A percentile compares a stretch with the other conserved stretches of the same genome.
phyloP scores from a whole-genome alignment of 1,140 invertebrate genomes.

The Grapholita molesta region DNA sequence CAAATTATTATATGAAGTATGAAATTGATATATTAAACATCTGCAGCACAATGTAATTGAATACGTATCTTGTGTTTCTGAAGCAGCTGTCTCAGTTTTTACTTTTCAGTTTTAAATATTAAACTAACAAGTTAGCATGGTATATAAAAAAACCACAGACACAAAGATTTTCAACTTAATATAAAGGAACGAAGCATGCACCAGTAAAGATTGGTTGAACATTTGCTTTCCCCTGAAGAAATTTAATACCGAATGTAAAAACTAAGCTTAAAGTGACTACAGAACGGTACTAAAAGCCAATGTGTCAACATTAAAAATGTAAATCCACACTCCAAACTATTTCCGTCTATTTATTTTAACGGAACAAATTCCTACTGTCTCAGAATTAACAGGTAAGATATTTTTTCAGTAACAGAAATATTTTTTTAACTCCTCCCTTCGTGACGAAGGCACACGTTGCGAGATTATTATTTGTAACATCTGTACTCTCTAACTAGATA shows the following conservation, averaged over 20 bases:
- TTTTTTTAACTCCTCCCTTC: conserved; percentile 44
- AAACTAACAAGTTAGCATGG: neutral
- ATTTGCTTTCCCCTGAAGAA: too few species aligned
- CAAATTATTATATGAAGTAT: too few species aligned
- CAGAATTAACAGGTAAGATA: conserved; percentile 28
- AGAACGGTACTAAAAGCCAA: conserved; percentile 1
- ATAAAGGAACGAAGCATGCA: neutral
- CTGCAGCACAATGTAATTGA: too few species aligned
- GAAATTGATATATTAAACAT: too few species aligned
- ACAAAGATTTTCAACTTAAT: neutral
- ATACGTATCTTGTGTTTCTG: too few species aligned
- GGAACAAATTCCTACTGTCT: conserved; percentile 56
- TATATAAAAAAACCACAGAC: neutral
- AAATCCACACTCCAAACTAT: conserved; percentile 26
- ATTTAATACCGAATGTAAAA: neutral
- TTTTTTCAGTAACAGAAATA: conserved; percentile 53
- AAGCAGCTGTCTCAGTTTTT: too few species aligned
- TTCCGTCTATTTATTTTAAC: conserved; percentile 64
- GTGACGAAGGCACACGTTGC: conserved; percentile 38
- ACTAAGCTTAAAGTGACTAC: neutral
- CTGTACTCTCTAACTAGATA: conserved; percentile 75
- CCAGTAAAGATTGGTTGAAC: too few species aligned
- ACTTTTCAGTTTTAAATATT: too few species aligned
- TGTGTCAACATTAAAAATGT: conserved; percentile 14
- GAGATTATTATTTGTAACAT: conserved; percentile 75